Percentiles rank a stretch among this genome's conserved stretches.
phyloP scores from a whole-genome alignment of 2,113 vertebrate species.

The Triplophysa tibetana region DNA sequence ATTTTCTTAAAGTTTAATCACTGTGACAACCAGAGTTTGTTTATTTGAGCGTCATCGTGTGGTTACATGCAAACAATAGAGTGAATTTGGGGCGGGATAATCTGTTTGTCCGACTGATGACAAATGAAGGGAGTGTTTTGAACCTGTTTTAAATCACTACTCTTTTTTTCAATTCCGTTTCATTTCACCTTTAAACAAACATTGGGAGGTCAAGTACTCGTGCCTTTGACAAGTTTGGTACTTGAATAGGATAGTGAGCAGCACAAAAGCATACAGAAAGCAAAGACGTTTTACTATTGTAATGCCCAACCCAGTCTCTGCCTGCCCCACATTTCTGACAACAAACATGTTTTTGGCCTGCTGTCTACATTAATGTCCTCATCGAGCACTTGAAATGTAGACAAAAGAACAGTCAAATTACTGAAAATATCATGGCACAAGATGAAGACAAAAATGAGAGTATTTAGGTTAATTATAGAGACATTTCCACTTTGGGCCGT shows the following conservation, averaged over 20 bases:
- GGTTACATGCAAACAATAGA: no score
- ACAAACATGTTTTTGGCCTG: background rate
- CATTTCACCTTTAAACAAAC: background rate
- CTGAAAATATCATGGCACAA: background rate
- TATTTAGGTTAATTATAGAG: background rate
- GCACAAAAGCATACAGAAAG: background rate
- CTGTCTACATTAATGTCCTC: background rate
- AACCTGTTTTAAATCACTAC: background rate
- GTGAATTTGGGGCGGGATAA: background rate
- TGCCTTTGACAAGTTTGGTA: slow-evolving; percentile 18
- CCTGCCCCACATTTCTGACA: background rate
- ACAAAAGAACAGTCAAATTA: background rate
- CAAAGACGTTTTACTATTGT: slow-evolving; percentile 14
- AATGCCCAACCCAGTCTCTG: slow-evolving; percentile 2
- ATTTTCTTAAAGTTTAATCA: no score
- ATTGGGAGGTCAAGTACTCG: background rate
- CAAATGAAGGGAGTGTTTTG: background rate
- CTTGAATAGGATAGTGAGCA: slow-evolving; percentile 1
- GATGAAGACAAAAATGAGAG: background rate
- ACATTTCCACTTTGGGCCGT: background rate
- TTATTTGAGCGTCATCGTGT: no score
- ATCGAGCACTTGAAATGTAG: background rate
- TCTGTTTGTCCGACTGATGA: background rate
- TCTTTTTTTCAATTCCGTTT: background rate
- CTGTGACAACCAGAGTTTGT: no score